These are phyloP conservation scores for Pseudochromis fuscus DNA, from an alignment of 2,797 vertebrate species.

Conservation along the genomic window DNA sequence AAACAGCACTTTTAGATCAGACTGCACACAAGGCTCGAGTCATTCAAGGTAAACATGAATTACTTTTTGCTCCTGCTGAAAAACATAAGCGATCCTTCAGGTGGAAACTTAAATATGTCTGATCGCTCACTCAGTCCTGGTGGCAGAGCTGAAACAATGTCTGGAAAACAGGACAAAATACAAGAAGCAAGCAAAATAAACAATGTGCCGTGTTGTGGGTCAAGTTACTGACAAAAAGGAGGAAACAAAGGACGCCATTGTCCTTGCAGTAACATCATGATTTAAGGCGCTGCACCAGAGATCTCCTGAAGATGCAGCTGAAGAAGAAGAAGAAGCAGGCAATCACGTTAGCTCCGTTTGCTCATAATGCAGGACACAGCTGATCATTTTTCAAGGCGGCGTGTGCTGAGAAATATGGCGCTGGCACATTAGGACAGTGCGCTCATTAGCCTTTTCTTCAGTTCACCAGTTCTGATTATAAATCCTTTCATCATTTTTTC, in stretches of 20 bases:
- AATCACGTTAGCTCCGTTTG: constrained; percentile 30
- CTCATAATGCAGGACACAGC: not conserved
- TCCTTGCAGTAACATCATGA: constrained; percentile 32
- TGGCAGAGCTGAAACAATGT: no score
- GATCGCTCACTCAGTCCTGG: no score
- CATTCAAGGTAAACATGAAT: constrained; percentile 27
- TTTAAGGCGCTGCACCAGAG: constrained; percentile 3
- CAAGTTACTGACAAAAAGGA: no score
- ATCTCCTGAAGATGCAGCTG: constrained; percentile 8
- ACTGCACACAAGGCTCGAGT: not conserved
- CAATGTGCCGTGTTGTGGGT: constrained; percentile 17
- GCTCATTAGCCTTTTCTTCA: constrained; percentile 56
- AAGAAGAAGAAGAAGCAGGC: constrained; percentile 29
- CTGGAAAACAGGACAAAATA: constrained; percentile 28
- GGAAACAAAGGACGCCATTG: constrained; percentile 33
- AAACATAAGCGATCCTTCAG: constrained; percentile 24
- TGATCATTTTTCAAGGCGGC: constrained; percentile 33
- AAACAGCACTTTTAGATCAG: constrained; percentile 30
- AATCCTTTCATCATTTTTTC: constrained; percentile 46
- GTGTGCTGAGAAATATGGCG: constrained; percentile 21
- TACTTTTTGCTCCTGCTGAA: constrained; percentile 16
- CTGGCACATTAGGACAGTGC: constrained; percentile 28
- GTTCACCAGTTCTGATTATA: constrained; percentile 54
- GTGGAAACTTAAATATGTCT: constrained; percentile 13
- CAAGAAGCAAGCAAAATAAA: constrained; percentile 33